These are phyloP conservation scores for Rhegmatorhina hoffmannsi DNA, from an alignment of 2,113 vertebrate species.

Conservation along the genomic window DNA sequence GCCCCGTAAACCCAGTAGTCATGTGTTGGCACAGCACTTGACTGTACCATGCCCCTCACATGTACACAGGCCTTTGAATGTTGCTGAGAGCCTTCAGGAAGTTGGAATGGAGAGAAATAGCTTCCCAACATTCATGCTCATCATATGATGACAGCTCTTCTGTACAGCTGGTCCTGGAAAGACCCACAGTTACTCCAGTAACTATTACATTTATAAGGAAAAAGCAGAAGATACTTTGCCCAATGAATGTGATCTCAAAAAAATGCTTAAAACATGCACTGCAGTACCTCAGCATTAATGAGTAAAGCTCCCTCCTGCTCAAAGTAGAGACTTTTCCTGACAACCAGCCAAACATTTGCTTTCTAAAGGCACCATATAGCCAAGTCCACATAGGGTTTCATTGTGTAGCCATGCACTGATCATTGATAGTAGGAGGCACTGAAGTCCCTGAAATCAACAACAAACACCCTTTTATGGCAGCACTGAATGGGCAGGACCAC, in stretches of 20 bases:
- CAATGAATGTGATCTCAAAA: not conserved
- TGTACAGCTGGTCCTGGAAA: not conserved
- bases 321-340: not conserved
- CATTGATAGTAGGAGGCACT: not conserved
- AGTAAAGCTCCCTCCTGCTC: not conserved
- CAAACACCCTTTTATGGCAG: not conserved
- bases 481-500: not conserved
- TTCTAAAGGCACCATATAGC: not conserved
- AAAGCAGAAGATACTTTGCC: not conserved
- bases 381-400: not conserved
- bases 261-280: not conserved
- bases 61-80: not conserved
- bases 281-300: not conserved
- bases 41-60: not conserved
- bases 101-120: not conserved
- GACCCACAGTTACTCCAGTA: not conserved
- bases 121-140: not conserved
- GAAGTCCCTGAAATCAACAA: not conserved
- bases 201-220: not conserved
- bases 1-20: not conserved
- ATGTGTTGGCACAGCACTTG: not conserved
- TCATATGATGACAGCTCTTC: not conserved
- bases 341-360: not conserved
- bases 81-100: not conserved
- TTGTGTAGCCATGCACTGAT: not conserved